Evolutionary conservation across 2,113 vertebrate species (phyloP), one percentile per base, ranked within the genome.

Genomic region (Seriola aureovittata): DNA sequence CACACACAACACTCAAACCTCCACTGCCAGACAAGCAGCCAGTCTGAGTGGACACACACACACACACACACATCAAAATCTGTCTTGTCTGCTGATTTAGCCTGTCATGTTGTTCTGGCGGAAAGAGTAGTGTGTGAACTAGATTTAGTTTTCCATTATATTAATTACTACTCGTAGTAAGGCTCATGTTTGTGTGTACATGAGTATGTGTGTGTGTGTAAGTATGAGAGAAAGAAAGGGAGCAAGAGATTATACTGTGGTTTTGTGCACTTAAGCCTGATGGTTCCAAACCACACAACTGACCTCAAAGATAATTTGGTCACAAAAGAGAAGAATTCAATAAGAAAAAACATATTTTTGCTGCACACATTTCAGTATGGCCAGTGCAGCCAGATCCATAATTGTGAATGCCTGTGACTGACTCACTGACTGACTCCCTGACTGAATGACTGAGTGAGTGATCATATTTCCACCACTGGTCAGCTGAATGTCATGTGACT

Each of bases 51-150:
- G 72, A 59, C 36, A 16, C 48, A 78, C 60, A 66, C 52, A 57
- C 63, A 66, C 63, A 59, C 36, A 16, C 48, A 78, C 62, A 67
- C 52, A 57, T 8, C 63, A 38, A 48, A 9, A 58, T 36, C 44
- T 55, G 25, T 44, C 25, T 38, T 38, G 60, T 44, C 36, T 82
- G 58, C 73, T 70, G 67, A 80, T 81, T 75, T 69, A 13, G 5
- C 74, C 57, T 36, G 63, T 58, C 46, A 25, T 71, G 67, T 54
- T 13, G 16, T 60, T 64, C 9, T 68, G 72, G 11, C 2, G 8
- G 52, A 42, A 54, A 58, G 36, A 57, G 29, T n/a, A 16, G 42
- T 29, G 14, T 63, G 36, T 34, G 11, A 67, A 46, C 64, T 25
- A 44, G 11, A 44, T 25, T 13, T 64, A 38, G 38, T 21, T 58